Conservation (phyloP, 2,113 vertebrate genomes). For the Acanthochromis polyacanthus region DNA sequence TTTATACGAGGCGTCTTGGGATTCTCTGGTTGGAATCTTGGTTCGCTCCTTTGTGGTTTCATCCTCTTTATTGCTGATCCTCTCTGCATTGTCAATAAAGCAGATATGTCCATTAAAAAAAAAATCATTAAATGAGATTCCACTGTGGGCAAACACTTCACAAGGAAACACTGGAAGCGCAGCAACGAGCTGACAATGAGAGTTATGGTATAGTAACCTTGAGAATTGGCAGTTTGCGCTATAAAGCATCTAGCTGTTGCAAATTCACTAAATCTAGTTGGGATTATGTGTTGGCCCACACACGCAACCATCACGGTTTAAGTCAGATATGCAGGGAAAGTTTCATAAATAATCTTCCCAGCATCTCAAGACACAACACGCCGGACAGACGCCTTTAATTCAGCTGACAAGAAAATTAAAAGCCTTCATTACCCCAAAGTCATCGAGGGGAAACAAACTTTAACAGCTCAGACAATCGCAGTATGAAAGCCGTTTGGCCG, state of each 20-base stretch:
- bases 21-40: not conserved
- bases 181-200: slow-evolving; percentile 26
- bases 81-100: not conserved
- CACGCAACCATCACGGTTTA: slow-evolving; percentile 71
- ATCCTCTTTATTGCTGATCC: not conserved
- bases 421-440: slow-evolving; percentile 73
- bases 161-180: not conserved
- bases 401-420: slow-evolving; percentile 78
- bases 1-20: not conserved
- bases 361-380: slow-evolving; percentile 68
- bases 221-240: slow-evolving; percentile 34
- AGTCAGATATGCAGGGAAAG: slow-evolving; percentile 69
- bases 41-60: not conserved
- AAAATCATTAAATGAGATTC: not conserved
- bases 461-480: slow-evolving; percentile 72
- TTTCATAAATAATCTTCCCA: slow-evolving; percentile 75
- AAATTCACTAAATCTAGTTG: slow-evolving; percentile 57
- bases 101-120: not conserved
- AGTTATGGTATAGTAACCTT: slow-evolving; percentile 25
- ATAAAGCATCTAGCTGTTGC: slow-evolving; percentile 48
- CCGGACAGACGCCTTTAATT: slow-evolving; percentile 70
- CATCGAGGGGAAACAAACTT: slow-evolving; percentile 69
- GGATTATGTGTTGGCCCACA: slow-evolving; percentile 70
- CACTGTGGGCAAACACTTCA: not conserved
- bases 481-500: slow-evolving; percentile 48